phyloP scores from a whole-genome alignment of 2,888 invertebrate genomes.

The Caenorhabditis macrosperma region DNA sequence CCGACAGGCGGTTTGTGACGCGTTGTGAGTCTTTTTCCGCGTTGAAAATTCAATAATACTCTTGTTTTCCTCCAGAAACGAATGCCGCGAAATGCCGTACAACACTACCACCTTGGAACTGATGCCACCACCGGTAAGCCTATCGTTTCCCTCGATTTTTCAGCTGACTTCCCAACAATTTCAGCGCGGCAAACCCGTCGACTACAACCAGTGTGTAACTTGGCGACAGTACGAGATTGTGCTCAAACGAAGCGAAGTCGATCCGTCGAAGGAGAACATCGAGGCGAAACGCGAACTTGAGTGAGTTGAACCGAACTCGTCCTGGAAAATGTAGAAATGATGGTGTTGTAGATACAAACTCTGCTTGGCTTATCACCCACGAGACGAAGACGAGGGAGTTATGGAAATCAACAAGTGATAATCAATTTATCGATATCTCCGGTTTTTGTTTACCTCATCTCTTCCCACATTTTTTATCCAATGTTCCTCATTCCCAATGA shows the following conservation, averaged over 20 bases:
- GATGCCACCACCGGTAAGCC: slow-evolving; percentile 39
- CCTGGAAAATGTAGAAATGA: not conserved
- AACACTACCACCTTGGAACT: slow-evolving; percentile 19
- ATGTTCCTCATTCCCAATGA: too few relatives aligned
- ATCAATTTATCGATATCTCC: too few relatives aligned
- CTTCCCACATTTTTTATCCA: too few relatives aligned
- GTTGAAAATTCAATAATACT: not conserved
- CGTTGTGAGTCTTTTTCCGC: slow-evolving; percentile 24
- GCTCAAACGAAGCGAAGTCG: slow-evolving; percentile 16
- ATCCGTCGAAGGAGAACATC: slow-evolving; percentile 50
- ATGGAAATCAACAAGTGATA: too few relatives aligned
- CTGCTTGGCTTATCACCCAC: not conserved
- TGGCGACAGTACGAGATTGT: slow-evolving; percentile 49
- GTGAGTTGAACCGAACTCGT: not conserved
- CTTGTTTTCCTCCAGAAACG: slow-evolving; percentile 43
- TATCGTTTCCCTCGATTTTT: not conserved
- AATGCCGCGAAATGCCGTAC: slow-evolving; percentile 55
- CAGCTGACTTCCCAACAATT: too few relatives aligned
- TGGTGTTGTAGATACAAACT: slow-evolving; percentile 27
- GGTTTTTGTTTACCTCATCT: too few relatives aligned
- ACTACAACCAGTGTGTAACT: slow-evolving; percentile 26
- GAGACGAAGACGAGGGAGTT: slow-evolving; percentile 2
- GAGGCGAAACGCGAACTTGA: slow-evolving; percentile 32
- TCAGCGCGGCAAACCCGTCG: slow-evolving; percentile 50
- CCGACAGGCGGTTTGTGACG: slow-evolving; percentile 25